phyloP scores from a whole-genome alignment of 2,888 invertebrate genomes.

The Muscina levida region DNA sequence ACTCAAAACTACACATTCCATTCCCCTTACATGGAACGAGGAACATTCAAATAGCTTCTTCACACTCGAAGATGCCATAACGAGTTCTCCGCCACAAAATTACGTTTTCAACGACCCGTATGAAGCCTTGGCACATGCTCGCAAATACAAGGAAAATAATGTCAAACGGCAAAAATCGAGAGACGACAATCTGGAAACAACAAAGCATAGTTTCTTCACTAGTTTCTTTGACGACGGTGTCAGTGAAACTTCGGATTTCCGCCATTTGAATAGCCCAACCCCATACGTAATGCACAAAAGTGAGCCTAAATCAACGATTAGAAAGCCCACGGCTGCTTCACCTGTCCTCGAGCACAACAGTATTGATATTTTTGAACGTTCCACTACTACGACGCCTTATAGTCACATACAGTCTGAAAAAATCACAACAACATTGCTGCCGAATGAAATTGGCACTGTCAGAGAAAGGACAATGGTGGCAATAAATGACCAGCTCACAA shows the following conservation, averaged over 20 bases:
- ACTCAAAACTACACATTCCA: not conserved
- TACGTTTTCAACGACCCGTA: slow-evolving; percentile 62
- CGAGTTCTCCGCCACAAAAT: slow-evolving; percentile 52
- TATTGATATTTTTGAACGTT: not conserved
- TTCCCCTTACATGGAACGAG: not conserved
- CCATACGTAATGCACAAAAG: not conserved
- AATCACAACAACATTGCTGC: not conserved
- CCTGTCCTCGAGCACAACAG: not conserved
- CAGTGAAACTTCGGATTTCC: slow-evolving; percentile 28
- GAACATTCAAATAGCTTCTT: slow-evolving; percentile 57
- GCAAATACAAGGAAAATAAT: slow-evolving; percentile 37
- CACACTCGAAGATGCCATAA: slow-evolving; percentile 62
- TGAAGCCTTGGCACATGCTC: slow-evolving; percentile 60
- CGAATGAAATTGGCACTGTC: not conserved
- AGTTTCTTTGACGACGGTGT: slow-evolving; percentile 45
- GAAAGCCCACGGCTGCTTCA: not conserved
- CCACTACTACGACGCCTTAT: not conserved
- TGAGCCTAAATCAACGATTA: not conserved
- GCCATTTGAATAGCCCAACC: slow-evolving; percentile 21
- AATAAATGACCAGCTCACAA: not conserved
- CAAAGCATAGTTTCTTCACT: slow-evolving; percentile 43
- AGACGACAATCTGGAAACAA: slow-evolving; percentile 1
- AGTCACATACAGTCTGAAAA: not conserved
- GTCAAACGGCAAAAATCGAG: slow-evolving; percentile 19
- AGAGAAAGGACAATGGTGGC: not conserved